Evolutionary conservation across 2,113 vertebrate species (phyloP), one percentile per base, ranked within the genome.

Genomic region (Microcebus murinus): DNA sequence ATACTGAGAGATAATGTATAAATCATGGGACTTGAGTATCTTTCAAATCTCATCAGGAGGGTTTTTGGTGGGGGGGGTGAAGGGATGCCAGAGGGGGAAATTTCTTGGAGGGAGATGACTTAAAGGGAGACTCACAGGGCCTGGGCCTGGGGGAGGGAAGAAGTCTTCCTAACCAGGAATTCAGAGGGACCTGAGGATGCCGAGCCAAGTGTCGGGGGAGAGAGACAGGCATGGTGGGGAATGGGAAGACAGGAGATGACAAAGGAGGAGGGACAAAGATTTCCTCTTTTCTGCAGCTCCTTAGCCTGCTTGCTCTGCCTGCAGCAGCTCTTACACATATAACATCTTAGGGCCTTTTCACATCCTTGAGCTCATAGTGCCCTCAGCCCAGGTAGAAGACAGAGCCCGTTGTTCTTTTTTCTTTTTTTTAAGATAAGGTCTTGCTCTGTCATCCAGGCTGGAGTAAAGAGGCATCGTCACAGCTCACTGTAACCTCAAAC

Each of bases 291-390:
- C 97, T 98, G 98, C 90, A 99, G 63, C 63, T 99, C 98, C 88
- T 98, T 87, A 34, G 98, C 99, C 97, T 99, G 99, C 18, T 98
- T 98, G 98, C 93, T 99, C 99, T 12, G 98, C 98, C 94, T 48
- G 98, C 12, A 99, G 98, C 57, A 99, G 98, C 9, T 98, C 98
- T 34, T 98, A 98, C 91, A 98, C 55, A 57, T 57, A 57, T 57
- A 97, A 61, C 98, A 99, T 95, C 99, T 99, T 67, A 99, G 96
- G 11, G 98, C 99, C 87, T 98, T 99, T 93, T 99, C 99, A 70
- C 99, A 98, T 99, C 99, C 99, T 99, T 99, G 45, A 99, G 98
- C 96, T 98, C 98, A 97, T 98, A 98, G 96, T 99, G 98, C 94
- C 98, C 99, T 95, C 98, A 8, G 98, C 45, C 97, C 45, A 99